Evolutionary conservation across 2,113 vertebrate genomes (phyloP), one percentile per base, ranked within the genome.

Genomic region (Rousettus leschenaultii): DNA sequence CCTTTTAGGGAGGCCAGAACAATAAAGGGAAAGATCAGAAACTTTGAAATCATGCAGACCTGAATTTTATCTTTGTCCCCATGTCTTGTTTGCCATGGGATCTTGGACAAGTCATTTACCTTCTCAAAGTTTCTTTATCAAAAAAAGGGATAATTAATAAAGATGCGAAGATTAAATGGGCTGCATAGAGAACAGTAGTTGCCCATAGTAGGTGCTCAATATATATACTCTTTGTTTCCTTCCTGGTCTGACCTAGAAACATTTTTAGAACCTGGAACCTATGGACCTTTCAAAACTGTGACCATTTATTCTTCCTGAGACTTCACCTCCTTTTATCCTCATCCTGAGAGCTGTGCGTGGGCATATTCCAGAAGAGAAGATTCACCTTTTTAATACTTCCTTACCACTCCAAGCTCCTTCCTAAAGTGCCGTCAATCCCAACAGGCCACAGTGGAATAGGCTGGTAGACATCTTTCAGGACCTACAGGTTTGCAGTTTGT

Each of bases 91-190:
- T 40, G 71, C 28, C 51, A 38, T 28, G 40, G 59, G 51, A 63
- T 33, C 22, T 95, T 51, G 16, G 94, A 19, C 30, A 95, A 78
- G 40, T 88, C n/a, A 77, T 35, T 71, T 61, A 21, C 10, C 61
- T 73, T 89, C 38, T 97, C 53, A 63, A 86, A 91, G 22, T 91
- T 86, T 95, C 30, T 77, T 73, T 70, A 40, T 57, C 63, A 45
- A 51, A 89, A 90, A 84, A 43, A 15, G 4, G 30, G 24, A 43
- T 77, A 70, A 63, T 83, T 70, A 75, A 61, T 51, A 86, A 89
- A 77, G n/a, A 21, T 22, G 8, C 4, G 4, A 91, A 80, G 65
- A 79, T 84, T 43, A 71, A 93, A 43, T 82, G 65, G n/a, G 8
- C 30, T 70, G 12, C 26, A 4, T 40, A 35, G 53, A 71, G 48